Evolutionary conservation across 35 echinoderm and acorn worm genomes (phyloP).

Genomic region (Acanthaster planci): DNA sequence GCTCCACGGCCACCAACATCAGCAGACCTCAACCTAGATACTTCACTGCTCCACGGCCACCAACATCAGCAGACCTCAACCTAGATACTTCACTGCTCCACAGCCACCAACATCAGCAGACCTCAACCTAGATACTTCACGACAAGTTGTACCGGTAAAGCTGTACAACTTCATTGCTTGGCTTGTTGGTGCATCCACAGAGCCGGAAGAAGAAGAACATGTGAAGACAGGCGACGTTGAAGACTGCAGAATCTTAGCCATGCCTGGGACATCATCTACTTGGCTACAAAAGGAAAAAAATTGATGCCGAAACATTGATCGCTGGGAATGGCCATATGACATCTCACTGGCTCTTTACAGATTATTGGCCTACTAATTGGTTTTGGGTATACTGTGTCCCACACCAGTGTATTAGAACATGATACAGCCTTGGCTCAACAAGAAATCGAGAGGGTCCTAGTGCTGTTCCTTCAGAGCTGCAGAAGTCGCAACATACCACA

Average conservation of each 20-base stretch:
- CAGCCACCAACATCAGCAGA: too few species aligned
- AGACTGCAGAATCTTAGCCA: background rate
- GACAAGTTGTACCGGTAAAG: slow-evolving; percentile 23
- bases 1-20: too few species aligned
- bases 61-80: too few species aligned
- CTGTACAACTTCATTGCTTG: slow-evolving; percentile 74
- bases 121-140: too few species aligned
- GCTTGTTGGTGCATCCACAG: slow-evolving; percentile 19
- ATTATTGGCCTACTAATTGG: slow-evolving; percentile 75
- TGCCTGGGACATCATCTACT: slow-evolving; percentile 58
- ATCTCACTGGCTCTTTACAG: slow-evolving; percentile 59
- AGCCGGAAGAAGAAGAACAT: background rate
- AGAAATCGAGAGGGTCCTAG: slow-evolving; percentile 26
- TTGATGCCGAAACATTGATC: slow-evolving; percentile 64
- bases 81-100: too few species aligned
- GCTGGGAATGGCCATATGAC: slow-evolving; percentile 68
- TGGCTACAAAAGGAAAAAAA: slow-evolving; percentile 45
- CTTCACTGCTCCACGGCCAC: too few species aligned
- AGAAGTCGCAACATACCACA: slow-evolving; percentile 49
- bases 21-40: too few species aligned
- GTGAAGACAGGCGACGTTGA: background rate
- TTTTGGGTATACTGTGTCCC: slow-evolving; percentile 55
- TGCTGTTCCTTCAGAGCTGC: slow-evolving; percentile 36
- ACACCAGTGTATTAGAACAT: slow-evolving; percentile 53
- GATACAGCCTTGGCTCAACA: slow-evolving; percentile 69